Evolutionary conservation across 23 tunicate genomes (phyloP), one percentile per base, ranked within the genome.

Genomic region (Trididemnum miniatum): DNA sequence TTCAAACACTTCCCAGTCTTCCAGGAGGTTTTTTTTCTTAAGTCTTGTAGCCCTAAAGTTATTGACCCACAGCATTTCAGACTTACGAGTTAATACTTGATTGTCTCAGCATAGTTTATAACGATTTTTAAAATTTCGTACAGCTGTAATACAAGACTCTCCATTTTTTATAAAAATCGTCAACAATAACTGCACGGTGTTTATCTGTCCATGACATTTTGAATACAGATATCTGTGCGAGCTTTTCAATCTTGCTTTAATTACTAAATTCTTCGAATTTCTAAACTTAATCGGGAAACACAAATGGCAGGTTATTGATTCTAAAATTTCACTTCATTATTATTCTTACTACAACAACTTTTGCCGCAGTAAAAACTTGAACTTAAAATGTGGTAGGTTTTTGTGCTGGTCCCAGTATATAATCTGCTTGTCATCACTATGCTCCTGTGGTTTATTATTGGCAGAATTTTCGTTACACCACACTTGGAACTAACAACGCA

Each of bases 351-450:
- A n/a, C 75, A 5, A 69, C 39, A 69, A 35, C 12, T 4, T 62
- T 69, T 69, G 35, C 9, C 39, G 31, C 75, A 69, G 35, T 69
- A 32, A 34, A 15, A 32, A 69, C 5, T 31, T 69, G n/a, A n/a
- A n/a, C n/a, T n/a, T 22, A 5, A 69, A 69, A 69, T 69, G 75
- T 69, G 75, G 75, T 69, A 69, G 75, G 75, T 69, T 69, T 69
- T 69, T 69, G 9, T 69, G 36, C 7, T n/a, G 22, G 39, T 4
- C 36, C 75, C n/a, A n/a, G n/a, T n/a, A n/a, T n/a, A n/a, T n/a
- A n/a, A n/a, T n/a, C n/a, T n/a, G n/a, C n/a, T n/a, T n/a, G n/a
- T n/a, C n/a, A n/a, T n/a, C n/a, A n/a, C n/a, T n/a, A n/a, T n/a
- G n/a, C n/a, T n/a, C n/a, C n/a, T n/a, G n/a, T n/a, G n/a, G n/a